Evolutionary conservation across 37 sponge, comb jelly and placozoan genomes (phyloP).

Genomic region (Halisarca cf. caerulea): DNA sequence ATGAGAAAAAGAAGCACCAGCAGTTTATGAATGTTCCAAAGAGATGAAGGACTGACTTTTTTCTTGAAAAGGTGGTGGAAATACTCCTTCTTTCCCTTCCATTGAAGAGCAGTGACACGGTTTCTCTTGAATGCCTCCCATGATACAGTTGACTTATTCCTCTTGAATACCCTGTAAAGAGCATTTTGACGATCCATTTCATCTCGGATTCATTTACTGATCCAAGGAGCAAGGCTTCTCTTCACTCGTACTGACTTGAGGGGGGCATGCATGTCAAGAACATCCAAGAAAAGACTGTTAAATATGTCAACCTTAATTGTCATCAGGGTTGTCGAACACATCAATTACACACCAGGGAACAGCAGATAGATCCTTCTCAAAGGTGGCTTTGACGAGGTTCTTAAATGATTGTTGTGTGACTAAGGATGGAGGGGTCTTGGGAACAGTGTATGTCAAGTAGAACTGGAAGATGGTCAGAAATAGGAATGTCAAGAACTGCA

Average conservation of each 20-base stretch:
- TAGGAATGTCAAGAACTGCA: not conserved
- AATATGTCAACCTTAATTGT: not conserved
- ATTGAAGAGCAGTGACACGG: not conserved
- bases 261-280: conserved; percentile 10
- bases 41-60: not conserved
- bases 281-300: not conserved
- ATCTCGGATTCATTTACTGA: not conserved
- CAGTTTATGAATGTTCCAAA: not conserved
- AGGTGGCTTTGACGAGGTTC: not conserved
- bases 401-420: not conserved
- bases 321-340: not conserved
- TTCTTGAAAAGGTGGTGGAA: not conserved
- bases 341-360: not conserved
- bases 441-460: not conserved
- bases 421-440: not conserved
- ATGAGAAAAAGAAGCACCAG: not conserved
- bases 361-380: not conserved
- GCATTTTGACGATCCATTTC: not conserved
- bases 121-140: not conserved
- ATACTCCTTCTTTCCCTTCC: not conserved
- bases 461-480: conserved; percentile 4
- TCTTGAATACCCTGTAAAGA: not conserved
- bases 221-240: not conserved
- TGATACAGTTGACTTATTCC: not conserved
- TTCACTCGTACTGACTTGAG: conserved; percentile 15